Conservation (phyloP, 2,113 vertebrate species). For the Xiphophorus maculatus region DNA sequence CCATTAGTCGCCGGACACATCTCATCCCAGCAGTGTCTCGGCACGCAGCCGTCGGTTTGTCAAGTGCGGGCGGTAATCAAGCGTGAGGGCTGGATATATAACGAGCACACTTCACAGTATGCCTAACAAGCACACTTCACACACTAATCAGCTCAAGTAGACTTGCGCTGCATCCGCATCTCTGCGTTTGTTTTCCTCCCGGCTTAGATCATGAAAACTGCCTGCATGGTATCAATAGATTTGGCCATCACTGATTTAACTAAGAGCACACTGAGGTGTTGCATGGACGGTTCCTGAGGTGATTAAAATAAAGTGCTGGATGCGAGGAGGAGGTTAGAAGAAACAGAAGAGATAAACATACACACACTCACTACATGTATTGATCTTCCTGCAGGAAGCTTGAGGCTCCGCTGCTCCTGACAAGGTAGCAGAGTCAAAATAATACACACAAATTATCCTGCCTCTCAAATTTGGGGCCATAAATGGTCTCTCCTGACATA, state of each 20-base stretch:
- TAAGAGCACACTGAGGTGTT: background rate
- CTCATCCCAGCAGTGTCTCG: conserved; percentile 42
- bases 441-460: background rate
- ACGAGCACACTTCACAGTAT: conserved; percentile 67
- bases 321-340: conserved; percentile 16
- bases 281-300: conserved; percentile 5
- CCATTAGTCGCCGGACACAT: conserved; percentile 42
- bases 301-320: conserved; percentile 24
- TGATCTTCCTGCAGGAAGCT: background rate
- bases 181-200: conserved; percentile 12
- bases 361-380: background rate
- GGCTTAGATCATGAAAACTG: conserved; percentile 38
- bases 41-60: conserved; percentile 31
- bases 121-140: conserved; percentile 71
- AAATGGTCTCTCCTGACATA: background rate
- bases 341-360: conserved; percentile 4
- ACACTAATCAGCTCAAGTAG: conserved; percentile 70
- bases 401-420: background rate
- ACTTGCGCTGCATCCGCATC: conserved; percentile 45
- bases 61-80: conserved; percentile 57
- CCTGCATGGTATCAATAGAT: conserved; percentile 44
- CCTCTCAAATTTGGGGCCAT: background rate
- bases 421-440: background rate
- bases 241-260: conserved; percentile 1
- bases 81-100: conserved; percentile 57